Conservation (phyloP, 1,140 invertebrate species). For the Calliphora vicina region DNA sequence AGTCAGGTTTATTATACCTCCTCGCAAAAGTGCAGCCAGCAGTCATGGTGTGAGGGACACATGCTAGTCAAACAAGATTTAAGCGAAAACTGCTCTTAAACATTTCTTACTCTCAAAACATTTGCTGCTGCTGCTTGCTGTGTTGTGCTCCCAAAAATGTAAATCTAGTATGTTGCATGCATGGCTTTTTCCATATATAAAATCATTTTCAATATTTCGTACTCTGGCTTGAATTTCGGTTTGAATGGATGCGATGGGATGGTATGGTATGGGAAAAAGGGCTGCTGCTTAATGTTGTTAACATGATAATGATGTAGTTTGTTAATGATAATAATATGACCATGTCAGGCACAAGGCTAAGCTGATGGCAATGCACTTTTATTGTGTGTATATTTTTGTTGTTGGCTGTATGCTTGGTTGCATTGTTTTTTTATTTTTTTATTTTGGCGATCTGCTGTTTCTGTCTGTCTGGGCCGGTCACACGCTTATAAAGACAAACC, state of each 20-base stretch:
- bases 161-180: neutral
- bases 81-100: neutral
- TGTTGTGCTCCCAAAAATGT: neutral
- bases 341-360: conserved; percentile 34
- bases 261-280: neutral
- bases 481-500: neutral
- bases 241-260: too few species aligned
- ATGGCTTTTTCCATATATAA: too few species aligned
- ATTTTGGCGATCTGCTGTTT: neutral
- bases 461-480: neutral
- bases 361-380: conserved; percentile 32
- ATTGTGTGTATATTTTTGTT: conserved; percentile 1
- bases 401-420: conserved; percentile 1
- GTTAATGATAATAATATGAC: conserved; percentile 18
- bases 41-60: conserved; percentile 16
- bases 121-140: too few species aligned
- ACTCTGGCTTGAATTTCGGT: too few species aligned
- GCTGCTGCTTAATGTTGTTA: conserved; percentile 23
- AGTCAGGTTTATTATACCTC: neutral
- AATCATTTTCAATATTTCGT: too few species aligned
- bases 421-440: neutral
- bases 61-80: conserved; percentile 30
- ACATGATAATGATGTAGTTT: conserved; percentile 22
- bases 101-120: too few species aligned
- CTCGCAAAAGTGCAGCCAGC: neutral